Conservation (phyloP, 2,113 vertebrate genomes). For the Coptodon rendalli region DNA sequence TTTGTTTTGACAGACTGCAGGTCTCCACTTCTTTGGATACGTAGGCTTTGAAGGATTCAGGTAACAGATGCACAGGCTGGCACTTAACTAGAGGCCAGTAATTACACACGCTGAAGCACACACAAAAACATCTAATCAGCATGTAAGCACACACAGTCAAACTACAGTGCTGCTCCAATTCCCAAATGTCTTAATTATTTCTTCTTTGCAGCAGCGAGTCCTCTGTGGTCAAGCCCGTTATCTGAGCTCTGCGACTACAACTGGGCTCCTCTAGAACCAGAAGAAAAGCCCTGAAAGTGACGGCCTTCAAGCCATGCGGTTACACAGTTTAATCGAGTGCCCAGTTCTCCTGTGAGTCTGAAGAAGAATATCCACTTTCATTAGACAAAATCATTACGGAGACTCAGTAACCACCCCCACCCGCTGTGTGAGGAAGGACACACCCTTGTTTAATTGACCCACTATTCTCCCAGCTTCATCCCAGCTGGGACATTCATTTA, state of each 20-base stretch:
- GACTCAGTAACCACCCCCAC: neutral
- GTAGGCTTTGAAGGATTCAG: conserved; percentile 29
- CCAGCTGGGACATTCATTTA: neutral
- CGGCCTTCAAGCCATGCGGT: neutral
- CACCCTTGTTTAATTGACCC: neutral
- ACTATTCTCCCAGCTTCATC: neutral
- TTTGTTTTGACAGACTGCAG: conserved; percentile 10
- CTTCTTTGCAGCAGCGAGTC: neutral
- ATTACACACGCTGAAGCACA: conserved; percentile 3
- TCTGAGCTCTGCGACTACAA: neutral
- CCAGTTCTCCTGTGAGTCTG: neutral
- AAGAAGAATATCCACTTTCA: neutral
- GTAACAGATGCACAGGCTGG: conserved; percentile 43
- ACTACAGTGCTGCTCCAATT: neutral
- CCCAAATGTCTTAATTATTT: conserved; percentile 40
- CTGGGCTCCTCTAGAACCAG: neutral
- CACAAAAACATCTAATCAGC: neutral
- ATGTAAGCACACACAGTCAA: neutral
- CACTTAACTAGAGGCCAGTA: conserved; percentile 14
- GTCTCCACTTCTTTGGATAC: neutral
- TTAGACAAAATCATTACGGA: neutral
- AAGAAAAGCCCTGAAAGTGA: neutral
- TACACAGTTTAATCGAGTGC: neutral
- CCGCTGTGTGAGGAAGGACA: neutral
- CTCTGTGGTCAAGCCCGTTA: neutral